Conservation (phyloP, 2,113 vertebrate species). For the Gymnogyps californianus region DNA sequence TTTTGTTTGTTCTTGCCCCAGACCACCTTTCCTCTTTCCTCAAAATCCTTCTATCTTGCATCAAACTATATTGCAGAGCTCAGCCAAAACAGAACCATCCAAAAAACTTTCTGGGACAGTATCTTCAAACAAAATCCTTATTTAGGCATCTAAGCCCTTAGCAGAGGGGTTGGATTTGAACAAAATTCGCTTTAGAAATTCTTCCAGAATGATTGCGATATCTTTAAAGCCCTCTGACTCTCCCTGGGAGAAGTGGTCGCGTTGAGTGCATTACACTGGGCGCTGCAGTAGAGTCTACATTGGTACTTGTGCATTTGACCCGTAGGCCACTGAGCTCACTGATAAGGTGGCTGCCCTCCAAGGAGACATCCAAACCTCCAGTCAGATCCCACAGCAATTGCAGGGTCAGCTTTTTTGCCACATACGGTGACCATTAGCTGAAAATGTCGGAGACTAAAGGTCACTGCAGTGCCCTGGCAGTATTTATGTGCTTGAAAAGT, state of each 20-base stretch:
- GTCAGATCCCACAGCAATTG: neutral
- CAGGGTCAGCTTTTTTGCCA: conserved; percentile 14
- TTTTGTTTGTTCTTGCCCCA: neutral
- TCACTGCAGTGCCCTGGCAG: neutral
- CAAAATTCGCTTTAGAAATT: neutral
- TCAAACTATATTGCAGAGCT: neutral
- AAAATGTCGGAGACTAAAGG: conserved; percentile 37
- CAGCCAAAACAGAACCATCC: neutral
- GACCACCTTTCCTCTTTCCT: neutral
- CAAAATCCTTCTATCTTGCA: neutral
- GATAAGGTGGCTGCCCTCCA: conserved; percentile 1
- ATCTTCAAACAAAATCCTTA: neutral
- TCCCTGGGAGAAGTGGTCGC: neutral
- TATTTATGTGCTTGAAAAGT: neutral
- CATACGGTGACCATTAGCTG: conserved; percentile 50
- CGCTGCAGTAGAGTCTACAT: accelerated
- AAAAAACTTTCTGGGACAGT: neutral
- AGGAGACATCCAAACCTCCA: neutral
- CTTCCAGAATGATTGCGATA: neutral
- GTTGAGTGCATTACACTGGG: accelerated
- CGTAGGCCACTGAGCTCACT: neutral
- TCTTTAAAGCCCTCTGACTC: neutral
- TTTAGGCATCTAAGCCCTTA: neutral
- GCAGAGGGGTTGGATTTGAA: neutral
- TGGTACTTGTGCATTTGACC: neutral